Base-by-base conservation (phyloP, 2,888 invertebrate species). In the Dilophus febrilis region DNA sequence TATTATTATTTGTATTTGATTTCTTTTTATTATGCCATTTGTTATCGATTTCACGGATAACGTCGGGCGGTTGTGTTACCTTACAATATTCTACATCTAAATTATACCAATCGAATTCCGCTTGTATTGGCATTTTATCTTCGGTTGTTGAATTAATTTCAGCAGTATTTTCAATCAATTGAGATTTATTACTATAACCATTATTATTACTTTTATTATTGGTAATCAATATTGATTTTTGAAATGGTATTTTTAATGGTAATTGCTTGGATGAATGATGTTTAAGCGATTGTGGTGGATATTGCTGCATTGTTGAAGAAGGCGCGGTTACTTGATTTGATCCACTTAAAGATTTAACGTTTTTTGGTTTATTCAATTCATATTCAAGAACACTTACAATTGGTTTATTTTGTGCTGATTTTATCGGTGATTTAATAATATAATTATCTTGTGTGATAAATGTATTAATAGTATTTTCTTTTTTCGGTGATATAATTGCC, bases 401-500 rank as follows among this genome's bases (percentile, higher is more conserved):
- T 46, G 57, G 56, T 41, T 55, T 55, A n/a, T 13, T 34, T 37
- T 42, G 34, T 18, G 34, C 5, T 19, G 38, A 34, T 35, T 44
- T 42, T n/a, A 37, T 32, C 14, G 45, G 44, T 22, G 44, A 42
- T 32, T 49, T 49, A 26, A 43, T 48, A 18, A 48, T 46, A 34
- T 47, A 47, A 39, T 47, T 49, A 34, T 49, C 49, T 22, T 46
- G 44, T n/a, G 40, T 39, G 4, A 43, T 47, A 26, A 41, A 48
- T 37, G 49, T 50, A 5, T 47, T 40, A 19, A 41, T 40, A 18
- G 47, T 48, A 43, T 71, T 67, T 41, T 66, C 68, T 54, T 74
- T 74, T 42, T 73, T 78, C 1, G 78, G 77, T 44, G 75, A 77
- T 43, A 79, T 74, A 40, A 79, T 78, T 55, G 77, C 78, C 32